A percentile compares a stretch with the other conserved stretches of the same genome.
Conservation (phyloP, 2,113 vertebrate species). For the Perognathus longimembris region DNA sequence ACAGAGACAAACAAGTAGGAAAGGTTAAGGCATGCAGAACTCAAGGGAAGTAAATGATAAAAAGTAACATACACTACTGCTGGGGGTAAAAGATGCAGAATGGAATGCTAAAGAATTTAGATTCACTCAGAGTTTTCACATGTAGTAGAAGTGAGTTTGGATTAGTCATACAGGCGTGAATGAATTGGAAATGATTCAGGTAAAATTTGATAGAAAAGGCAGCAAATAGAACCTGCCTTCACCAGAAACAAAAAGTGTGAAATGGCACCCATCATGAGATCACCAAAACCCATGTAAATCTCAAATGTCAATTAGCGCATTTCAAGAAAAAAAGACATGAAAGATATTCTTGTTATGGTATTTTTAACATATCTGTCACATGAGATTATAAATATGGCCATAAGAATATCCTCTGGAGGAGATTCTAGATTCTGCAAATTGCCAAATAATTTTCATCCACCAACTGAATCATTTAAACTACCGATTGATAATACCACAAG, state of each 20-base stretch:
- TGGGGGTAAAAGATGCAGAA: not conserved
- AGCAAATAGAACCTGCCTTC: not conserved
- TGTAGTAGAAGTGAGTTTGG: not conserved
- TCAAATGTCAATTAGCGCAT: conserved; percentile 2
- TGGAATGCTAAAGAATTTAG: not conserved
- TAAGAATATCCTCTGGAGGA: conserved; percentile 6
- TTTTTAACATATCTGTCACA: conserved; percentile 34
- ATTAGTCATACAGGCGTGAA: not conserved
- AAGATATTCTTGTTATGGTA: conserved; percentile 1
- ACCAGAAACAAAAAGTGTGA: not conserved
- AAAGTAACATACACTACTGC: not conserved
- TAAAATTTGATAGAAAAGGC: not conserved
- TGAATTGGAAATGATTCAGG: not conserved
- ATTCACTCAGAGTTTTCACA: not conserved
- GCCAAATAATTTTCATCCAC: not conserved
- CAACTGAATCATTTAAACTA: conserved; percentile 6
- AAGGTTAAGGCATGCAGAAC: not conserved
- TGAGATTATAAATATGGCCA: conserved; percentile 9
- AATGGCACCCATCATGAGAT: not conserved
- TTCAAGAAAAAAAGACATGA: conserved; percentile 43
- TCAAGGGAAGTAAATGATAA: not conserved
- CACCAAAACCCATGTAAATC: not conserved
- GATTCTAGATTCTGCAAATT: not conserved
- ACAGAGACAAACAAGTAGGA: not conserved
- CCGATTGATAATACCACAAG: not conserved